Evolutionary conservation across 2,113 vertebrate species (phyloP).

Genomic region (Oxyura jamaicensis): DNA sequence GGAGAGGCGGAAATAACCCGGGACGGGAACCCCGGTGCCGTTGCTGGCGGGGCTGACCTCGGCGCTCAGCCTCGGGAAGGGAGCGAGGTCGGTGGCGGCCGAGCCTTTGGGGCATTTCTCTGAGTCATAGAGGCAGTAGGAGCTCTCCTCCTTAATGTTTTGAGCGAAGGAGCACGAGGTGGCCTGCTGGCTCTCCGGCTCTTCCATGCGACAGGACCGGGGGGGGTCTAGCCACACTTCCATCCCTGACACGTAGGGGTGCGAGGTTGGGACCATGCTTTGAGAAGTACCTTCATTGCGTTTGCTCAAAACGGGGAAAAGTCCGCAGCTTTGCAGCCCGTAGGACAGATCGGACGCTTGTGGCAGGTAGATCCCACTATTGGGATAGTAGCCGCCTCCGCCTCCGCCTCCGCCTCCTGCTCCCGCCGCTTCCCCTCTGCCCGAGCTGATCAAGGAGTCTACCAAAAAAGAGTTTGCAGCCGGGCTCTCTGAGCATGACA

Average conservation of each 20-base stretch:
- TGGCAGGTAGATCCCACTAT: slow-evolving; percentile 91
- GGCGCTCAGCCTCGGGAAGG: slow-evolving; percentile 82
- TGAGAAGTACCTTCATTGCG: slow-evolving; percentile 89
- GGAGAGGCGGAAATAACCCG: slow-evolving; percentile 97
- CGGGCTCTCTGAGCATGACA: slow-evolving; percentile 98
- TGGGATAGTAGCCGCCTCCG: slow-evolving; percentile 87
- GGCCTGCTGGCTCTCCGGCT: slow-evolving; percentile 84
- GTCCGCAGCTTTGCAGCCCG: slow-evolving; percentile 93
- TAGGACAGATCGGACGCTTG: slow-evolving; percentile 91
- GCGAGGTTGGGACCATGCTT: slow-evolving; percentile 82
- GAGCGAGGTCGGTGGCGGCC: slow-evolving; percentile 82
- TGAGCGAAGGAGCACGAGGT: slow-evolving; percentile 92
- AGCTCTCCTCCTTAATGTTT: slow-evolving; percentile 96
- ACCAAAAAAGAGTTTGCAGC: slow-evolving; percentile 98
- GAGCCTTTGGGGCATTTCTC: slow-evolving; percentile 93
- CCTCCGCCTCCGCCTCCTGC: slow-evolving; percentile 83
- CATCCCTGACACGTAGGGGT: slow-evolving; percentile 91
- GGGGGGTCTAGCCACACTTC: slow-evolving; percentile 94
- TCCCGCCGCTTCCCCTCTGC: slow-evolving; percentile 86
- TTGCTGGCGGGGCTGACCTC: slow-evolving; percentile 80
- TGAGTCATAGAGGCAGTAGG: slow-evolving; percentile 95
- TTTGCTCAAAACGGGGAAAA: slow-evolving; percentile 93
- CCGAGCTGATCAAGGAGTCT: slow-evolving; percentile 94
- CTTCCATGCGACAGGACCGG: slow-evolving; percentile 91
- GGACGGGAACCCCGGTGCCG: slow-evolving; percentile 87